Percentiles rank a stretch among this genome's conserved stretches.
Evolutionary conservation across 2,113 vertebrate genomes (phyloP).

Genomic region (Eulacestoma nigropectus): DNA sequence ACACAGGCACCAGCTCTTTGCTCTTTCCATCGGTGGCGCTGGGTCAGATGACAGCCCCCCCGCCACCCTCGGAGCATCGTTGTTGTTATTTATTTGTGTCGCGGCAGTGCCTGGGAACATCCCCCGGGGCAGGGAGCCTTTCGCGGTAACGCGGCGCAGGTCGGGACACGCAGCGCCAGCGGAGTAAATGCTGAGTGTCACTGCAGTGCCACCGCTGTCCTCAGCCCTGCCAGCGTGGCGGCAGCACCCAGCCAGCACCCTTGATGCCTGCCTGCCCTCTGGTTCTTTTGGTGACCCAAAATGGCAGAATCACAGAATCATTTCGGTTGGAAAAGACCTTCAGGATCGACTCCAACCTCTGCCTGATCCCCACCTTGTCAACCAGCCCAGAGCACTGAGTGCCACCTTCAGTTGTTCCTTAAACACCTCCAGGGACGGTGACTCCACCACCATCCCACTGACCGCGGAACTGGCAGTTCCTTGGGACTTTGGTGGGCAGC

Average conservation of each 20-base stretch:
- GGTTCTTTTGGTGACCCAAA: not conserved
- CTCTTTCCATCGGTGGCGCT: not conserved
- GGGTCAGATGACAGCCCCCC: not conserved
- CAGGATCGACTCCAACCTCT: not conserved
- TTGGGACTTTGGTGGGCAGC: rapidly evolving
- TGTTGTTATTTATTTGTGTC: not conserved
- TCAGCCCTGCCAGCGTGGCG: not conserved
- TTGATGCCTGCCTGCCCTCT: not conserved
- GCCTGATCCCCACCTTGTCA: not conserved
- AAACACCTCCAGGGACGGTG: not conserved
- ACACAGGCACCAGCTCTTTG: not conserved
- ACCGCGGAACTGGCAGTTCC: not conserved
- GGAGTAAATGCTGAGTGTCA: not conserved
- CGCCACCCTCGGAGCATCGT: not conserved
- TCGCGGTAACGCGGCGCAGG: rapidly evolving
- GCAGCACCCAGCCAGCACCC: not conserved
- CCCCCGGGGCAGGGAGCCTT: not conserved
- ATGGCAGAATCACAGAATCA: not conserved
- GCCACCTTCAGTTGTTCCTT: not conserved
- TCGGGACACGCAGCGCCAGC: not conserved
- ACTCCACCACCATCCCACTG: not conserved
- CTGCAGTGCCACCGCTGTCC: not conserved
- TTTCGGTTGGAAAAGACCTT: not conserved
- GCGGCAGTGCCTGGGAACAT: not conserved
- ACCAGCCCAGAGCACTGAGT: not conserved